These are phyloP conservation scores for Drosophila grimshawi DNA, from an alignment of 1,140 invertebrate species.

Conservation along the genomic window DNA sequence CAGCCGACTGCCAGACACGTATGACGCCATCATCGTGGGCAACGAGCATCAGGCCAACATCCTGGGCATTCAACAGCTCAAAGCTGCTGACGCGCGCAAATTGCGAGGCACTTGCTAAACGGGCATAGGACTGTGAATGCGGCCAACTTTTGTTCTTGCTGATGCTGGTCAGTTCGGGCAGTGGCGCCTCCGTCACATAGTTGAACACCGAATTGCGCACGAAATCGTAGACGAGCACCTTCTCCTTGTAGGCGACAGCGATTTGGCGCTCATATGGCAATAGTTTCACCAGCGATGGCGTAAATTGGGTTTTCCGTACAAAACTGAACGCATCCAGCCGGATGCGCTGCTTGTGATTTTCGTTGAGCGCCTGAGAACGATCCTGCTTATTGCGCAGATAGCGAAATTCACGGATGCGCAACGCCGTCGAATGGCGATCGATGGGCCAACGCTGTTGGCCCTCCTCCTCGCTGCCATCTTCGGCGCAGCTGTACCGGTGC, in stretches of 20 bases:
- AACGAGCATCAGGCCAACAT: slow-evolving; percentile 86
- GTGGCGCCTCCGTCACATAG: slow-evolving; percentile 49
- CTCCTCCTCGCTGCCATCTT: slow-evolving; percentile 50
- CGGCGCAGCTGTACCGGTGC: slow-evolving; percentile 73
- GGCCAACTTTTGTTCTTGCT: not conserved
- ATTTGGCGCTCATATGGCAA: slow-evolving; percentile 96
- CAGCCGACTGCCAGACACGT: slow-evolving; percentile 84
- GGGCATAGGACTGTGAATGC: not conserved
- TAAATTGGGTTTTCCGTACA: slow-evolving; percentile 90
- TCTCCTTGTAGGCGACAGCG: slow-evolving; percentile 93
- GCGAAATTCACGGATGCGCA: slow-evolving; percentile 52
- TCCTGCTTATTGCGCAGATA: slow-evolving; percentile 88
- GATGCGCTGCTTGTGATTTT: slow-evolving; percentile 86
- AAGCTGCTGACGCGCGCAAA: slow-evolving; percentile 90
- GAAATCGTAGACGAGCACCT: slow-evolving; percentile 86
- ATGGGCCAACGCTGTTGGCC: slow-evolving; percentile 65
- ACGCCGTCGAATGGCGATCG: slow-evolving; percentile 69
- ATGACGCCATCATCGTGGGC: slow-evolving; percentile 86
- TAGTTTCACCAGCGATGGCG: slow-evolving; percentile 92
- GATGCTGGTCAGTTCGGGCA: not conserved
- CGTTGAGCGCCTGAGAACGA: slow-evolving; percentile 87
- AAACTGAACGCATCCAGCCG: slow-evolving; percentile 93
- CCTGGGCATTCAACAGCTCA: slow-evolving; percentile 95
- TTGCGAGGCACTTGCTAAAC: slow-evolving; percentile 58
- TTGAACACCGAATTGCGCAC: slow-evolving; percentile 59